Conservation (phyloP, 2,888 invertebrate species). For the Macaria liturata region DNA sequence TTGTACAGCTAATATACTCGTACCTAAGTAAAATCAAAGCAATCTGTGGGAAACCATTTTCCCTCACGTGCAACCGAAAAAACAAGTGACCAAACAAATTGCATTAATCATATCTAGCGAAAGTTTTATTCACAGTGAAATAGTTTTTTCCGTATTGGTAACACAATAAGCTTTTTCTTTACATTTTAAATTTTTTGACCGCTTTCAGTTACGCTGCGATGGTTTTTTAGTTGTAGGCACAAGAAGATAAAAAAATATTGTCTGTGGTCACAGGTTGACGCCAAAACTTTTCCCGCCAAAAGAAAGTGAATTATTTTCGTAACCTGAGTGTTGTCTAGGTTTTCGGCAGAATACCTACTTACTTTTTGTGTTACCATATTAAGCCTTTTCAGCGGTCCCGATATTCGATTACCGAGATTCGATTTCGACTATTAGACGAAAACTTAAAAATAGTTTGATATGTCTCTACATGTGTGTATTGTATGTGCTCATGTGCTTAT, state of each 20-base stretch:
- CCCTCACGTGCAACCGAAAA: constrained; percentile 1
- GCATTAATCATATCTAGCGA: constrained; percentile 12
- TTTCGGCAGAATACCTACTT: no score
- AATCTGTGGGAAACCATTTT: not conserved
- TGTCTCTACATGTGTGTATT: no score
- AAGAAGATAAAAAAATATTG: constrained; percentile 28
- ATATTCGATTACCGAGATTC: no score
- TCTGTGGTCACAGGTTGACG: constrained; percentile 22
- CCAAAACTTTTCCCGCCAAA: constrained; percentile 23
- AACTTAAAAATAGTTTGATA: no score
- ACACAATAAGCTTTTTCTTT: constrained; percentile 33
- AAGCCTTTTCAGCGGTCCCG: no score
- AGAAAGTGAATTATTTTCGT: constrained; percentile 11
- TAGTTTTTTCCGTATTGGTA: constrained; percentile 37
- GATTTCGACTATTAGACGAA: no score
- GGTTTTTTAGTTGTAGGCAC: constrained; percentile 31
- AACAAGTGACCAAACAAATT: constrained; percentile 6
- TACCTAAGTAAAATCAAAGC: not conserved
- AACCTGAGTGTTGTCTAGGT: no score
- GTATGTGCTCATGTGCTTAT: no score
- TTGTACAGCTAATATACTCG: no score
- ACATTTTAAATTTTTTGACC: constrained; percentile 23
- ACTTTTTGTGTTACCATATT: no score
- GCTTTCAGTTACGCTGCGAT: constrained; percentile 43
- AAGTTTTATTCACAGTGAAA: constrained; percentile 41